These are phyloP conservation scores for Leucophenga varia DNA, from an alignment of 1,140 invertebrate species.

Conservation along the genomic window DNA sequence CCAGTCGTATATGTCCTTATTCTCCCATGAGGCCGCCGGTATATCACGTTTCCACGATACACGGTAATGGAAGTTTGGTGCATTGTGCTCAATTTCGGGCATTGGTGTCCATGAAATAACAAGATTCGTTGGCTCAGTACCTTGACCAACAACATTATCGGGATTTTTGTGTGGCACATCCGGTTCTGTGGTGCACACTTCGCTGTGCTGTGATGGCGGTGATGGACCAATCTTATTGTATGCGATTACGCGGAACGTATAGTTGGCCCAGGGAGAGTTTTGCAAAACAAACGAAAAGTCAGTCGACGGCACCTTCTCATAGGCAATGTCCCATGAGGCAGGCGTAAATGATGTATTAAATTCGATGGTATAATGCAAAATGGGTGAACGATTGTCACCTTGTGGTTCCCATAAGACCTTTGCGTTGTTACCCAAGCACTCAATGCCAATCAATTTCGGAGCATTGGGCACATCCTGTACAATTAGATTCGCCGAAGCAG, in stretches of 20 bases:
- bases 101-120: constrained; percentile 95
- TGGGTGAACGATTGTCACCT: constrained; percentile 93
- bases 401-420: constrained; percentile 81
- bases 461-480: constrained; percentile 96
- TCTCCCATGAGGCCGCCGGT: constrained; percentile 70
- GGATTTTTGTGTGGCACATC: constrained; percentile 94
- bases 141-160: constrained; percentile 88
- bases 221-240: constrained; percentile 92
- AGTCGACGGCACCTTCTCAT: constrained; percentile 75
- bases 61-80: constrained; percentile 87
- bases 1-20: constrained; percentile 79
- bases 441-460: constrained; percentile 68
- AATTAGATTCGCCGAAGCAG: constrained; percentile 81
- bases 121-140: constrained; percentile 84
- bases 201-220: constrained; percentile 76
- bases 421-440: constrained; percentile 72
- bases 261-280: constrained; percentile 92
- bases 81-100: constrained; percentile 96
- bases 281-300: constrained; percentile 73
- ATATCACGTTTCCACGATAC: constrained; percentile 85
- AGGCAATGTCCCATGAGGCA: constrained; percentile 83
- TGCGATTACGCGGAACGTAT: constrained; percentile 93
- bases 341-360: constrained; percentile 94
- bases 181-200: constrained; percentile 81
- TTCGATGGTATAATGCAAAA: constrained; percentile 88